Evolutionary conservation across 2,113 vertebrate species (phyloP).

Genomic region (Eurypyga helias): DNA sequence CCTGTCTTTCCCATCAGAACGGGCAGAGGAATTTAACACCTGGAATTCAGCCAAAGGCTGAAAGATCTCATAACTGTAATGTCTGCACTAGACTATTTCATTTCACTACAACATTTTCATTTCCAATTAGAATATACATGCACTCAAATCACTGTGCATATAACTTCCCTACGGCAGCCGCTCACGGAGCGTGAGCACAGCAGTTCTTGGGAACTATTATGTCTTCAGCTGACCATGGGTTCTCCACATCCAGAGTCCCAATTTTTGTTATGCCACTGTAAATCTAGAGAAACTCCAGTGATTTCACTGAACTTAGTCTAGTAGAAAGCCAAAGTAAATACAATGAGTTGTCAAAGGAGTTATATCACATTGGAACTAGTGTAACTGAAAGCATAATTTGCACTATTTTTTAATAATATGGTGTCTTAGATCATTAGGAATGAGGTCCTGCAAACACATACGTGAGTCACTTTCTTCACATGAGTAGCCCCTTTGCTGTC

Average conservation of each 20-base stretch:
- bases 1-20: background rate
- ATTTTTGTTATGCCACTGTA: conserved; percentile 13
- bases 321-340: conserved; percentile 51
- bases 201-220: background rate
- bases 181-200: background rate
- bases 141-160: background rate
- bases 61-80: background rate
- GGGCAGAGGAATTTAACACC: background rate
- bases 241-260: background rate
- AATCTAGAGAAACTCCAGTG: conserved; percentile 27
- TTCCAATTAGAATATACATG: background rate
- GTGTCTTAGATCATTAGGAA: conserved; percentile 44
- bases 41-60: background rate
- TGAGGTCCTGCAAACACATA: background rate
- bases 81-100: background rate
- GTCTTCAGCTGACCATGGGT: background rate
- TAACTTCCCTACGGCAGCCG: background rate
- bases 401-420: conserved; percentile 29
- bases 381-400: conserved; percentile 47
- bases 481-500: background rate
- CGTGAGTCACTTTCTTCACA: background rate
- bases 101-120: background rate
- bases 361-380: background rate
- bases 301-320: background rate
- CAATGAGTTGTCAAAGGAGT: conserved; percentile 29